Percentiles rank a stretch among this genome's conserved stretches.
phyloP scores from a whole-genome alignment of 2,797 vertebrate genomes.

The Sus cebifrons region DNA sequence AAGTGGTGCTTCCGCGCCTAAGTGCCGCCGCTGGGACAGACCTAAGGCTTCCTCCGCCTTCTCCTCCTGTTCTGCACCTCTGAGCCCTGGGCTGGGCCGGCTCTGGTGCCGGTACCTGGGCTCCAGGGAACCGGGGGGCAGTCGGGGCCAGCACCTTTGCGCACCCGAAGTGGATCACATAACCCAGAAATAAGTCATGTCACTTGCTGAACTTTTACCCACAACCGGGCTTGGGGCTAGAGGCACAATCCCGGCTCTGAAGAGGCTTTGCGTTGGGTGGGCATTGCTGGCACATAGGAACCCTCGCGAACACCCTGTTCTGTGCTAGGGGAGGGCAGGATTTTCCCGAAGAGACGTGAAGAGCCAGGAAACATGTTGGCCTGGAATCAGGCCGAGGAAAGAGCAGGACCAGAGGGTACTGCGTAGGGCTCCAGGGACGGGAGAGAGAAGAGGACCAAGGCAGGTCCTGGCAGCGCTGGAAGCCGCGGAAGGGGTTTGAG shows the following conservation, averaged over 20 bases:
- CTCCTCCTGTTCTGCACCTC: no score
- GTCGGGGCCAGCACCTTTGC: neutral
- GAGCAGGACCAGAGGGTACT: neutral
- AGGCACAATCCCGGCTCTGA: neutral
- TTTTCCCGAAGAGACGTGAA: neutral
- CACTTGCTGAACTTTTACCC: neutral
- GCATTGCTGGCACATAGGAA: neutral
- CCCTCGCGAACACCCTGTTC: neutral
- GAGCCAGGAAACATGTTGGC: neutral
- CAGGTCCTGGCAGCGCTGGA: neutral
- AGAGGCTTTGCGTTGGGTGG: neutral
- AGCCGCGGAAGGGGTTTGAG: neutral
- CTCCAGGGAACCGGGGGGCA: neutral
- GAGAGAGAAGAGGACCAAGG: fast-evolving
- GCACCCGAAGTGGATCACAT: neutral
- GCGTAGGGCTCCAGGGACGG: no score
- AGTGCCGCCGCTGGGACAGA: neutral
- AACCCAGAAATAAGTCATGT: neutral
- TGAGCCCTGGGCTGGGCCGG: neutral
- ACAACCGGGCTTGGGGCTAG: neutral
- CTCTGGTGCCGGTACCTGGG: neutral
- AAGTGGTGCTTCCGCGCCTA: neutral
- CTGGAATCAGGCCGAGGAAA: fast-evolving
- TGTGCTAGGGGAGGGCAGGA: neutral
- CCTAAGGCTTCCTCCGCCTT: neutral